These are phyloP conservation scores for Lontra canadensis DNA, from an alignment of 2,113 vertebrate genomes.

Conservation along the genomic window DNA sequence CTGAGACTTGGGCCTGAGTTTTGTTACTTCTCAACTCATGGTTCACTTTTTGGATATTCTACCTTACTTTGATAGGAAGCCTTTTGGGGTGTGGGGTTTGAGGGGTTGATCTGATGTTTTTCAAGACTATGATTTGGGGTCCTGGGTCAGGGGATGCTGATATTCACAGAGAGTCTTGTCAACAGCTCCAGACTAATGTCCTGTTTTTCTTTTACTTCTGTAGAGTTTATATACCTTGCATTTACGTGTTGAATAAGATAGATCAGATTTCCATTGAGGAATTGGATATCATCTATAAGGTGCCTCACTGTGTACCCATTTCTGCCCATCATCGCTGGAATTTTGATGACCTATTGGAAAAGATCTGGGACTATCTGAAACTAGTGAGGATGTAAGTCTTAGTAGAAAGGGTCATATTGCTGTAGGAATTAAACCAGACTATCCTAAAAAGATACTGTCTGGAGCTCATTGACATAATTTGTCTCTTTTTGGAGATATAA, in stretches of 20 bases:
- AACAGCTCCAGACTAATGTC: neutral
- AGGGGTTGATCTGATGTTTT: neutral
- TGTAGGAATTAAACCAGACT: neutral
- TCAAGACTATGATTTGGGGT: neutral
- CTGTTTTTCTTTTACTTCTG: constrained; percentile 11
- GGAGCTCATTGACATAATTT: neutral
- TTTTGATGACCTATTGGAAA: constrained; percentile 98
- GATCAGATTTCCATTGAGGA: constrained; percentile 99
- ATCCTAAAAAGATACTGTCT: neutral
- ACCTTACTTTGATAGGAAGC: neutral
- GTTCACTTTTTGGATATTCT: neutral
- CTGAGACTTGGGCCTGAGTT: neutral
- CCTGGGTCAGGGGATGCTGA: neutral
- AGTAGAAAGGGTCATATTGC: neutral
- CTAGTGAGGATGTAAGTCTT: constrained; percentile 96
- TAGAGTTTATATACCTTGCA: constrained; percentile 98
- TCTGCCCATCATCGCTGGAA: constrained; percentile 99
- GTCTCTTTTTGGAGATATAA: neutral
- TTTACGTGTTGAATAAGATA: constrained; percentile 99
- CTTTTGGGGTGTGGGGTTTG: neutral
- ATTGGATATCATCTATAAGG: constrained; percentile 98
- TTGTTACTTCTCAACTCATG: constrained; percentile 15
- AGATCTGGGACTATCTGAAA: constrained; percentile 96
- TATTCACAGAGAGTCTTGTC: neutral
- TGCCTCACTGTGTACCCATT: constrained; percentile 98